Base-by-base conservation (phyloP, 35 echinoderm and acorn worm species). In the Diadema setosum region DNA sequence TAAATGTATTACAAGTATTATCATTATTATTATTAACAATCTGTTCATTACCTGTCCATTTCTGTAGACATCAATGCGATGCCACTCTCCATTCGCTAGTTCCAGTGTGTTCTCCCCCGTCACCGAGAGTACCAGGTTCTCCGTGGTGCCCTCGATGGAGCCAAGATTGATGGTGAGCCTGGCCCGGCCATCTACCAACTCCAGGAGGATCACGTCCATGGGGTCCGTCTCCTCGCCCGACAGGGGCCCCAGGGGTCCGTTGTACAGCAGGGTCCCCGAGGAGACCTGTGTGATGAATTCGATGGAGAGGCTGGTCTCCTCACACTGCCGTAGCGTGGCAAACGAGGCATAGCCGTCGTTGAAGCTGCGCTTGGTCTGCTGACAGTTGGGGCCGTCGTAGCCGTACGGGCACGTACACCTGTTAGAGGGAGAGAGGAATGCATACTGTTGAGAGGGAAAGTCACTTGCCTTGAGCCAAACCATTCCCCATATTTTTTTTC, bases 351-450 rank as follows among this genome's bases (percentile, higher is more conserved):
- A 99, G 64, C 85, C 70, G 11, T 63, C 60, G 11, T 61, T 35
- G 45, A 99, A 99, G 43, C 89, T 87, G 20, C 96, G 93, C 45
- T 80, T 92, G 12, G 90, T 99, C 65, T 94, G 89, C 63, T 99
- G 89, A 75, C 96, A 99, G 52, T 89, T 70, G 0, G 93, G 86
- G 6, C 96, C 96, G 36, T 92, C 87, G 80, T 83, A 99, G 2
- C 85, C 83, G 35, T 20, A 41, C 2, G 39, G 73, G 81, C 96
- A 99, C 18, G 57, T 36, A 83, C 96, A 99, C 18, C 96, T 99
- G n/a, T n/a, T n/a, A n/a, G n/a, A n/a, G n/a, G n/a, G n/a, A n/a
- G n/a, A n/a, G n/a, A n/a, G n/a, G n/a, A n/a, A n/a, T n/a, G n/a
- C n/a, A n/a, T n/a, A n/a, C n/a, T n/a, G n/a, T n/a, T n/a, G n/a